Base-by-base conservation (phyloP, 2,888 invertebrate species). In the Buathra laborator region DNA sequence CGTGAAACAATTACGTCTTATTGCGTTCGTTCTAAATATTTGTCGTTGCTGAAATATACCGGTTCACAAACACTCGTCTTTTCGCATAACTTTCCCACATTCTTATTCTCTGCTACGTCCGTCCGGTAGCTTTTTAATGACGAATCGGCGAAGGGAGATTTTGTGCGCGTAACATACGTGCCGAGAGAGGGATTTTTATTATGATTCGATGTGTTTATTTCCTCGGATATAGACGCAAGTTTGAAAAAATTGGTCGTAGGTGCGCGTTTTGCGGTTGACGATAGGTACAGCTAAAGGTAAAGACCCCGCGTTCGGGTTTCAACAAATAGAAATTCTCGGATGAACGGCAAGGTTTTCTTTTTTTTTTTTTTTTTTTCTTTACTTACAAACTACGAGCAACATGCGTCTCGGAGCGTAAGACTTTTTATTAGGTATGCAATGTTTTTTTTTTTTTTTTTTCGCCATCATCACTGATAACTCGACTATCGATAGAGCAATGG, bases 311-410 rank as follows among this genome's bases (percentile, higher is more conserved):
- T 29, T 70, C 29, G 48, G 68, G 48, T 12, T 7, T 62, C 43
- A 24, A 75, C 72, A 74, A 48, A 68, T 48, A 48, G 29, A 32
- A 9, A 19, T 29, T 32, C 9, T 32, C 32, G 32, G 12, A 48
- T 64, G 14, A 62, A 48, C 62, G 32, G 64, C 37, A 19, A 56
- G 19, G 19, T 75, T 32, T 75, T 51, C 29, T 37, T 72, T 48
- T 16, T 64, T 51, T 19, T 24, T 72, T 46, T n/a, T 10, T 16
- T 75, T 48, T 24, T 24, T 24, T 24, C n/a, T 68, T 64, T 53
- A 78, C 46, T 78, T 76, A 75, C 68, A 68, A 59, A 68, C 37
- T 75, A 75, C 51, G 16, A 51, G 51, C 51, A 51, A 51, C 51
- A 51, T 14, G 7, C 2, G 46, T 46, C n/a, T 75, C 24, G 24